Evolutionary conservation across 1,140 invertebrate genomes (phyloP).

Genomic region (Anastrepha obliqua): DNA sequence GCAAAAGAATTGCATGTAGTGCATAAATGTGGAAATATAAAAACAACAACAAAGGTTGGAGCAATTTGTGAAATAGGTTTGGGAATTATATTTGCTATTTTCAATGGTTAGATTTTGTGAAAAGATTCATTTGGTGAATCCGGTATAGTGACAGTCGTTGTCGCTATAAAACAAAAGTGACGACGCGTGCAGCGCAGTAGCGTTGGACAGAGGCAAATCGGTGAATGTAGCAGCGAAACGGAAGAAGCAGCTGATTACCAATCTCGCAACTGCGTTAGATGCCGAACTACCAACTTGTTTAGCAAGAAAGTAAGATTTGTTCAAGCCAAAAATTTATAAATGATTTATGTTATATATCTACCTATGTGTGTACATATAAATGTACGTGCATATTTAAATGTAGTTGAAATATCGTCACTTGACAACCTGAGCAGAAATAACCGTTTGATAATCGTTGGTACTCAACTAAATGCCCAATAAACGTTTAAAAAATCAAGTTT

Average conservation of each 20-base stretch:
- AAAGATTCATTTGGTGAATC: background rate
- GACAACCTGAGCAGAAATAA: background rate
- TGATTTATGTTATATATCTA: background rate
- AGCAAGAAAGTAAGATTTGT: conserved; percentile 8
- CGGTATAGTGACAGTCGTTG: background rate
- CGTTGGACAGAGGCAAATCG: background rate
- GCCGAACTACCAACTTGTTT: background rate
- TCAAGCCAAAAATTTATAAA: background rate
- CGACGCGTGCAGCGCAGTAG: background rate
- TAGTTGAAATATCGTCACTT: background rate
- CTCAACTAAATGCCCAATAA: too few species aligned
- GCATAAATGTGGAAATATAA: background rate
- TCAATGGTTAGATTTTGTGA: background rate
- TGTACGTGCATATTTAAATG: background rate
- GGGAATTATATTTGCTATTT: background rate
- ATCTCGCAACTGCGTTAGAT: background rate
- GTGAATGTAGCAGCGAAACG: background rate
- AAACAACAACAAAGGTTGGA: background rate
- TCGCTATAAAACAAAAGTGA: background rate
- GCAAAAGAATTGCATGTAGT: conserved; percentile 6
- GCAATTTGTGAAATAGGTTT: conserved; percentile 11
- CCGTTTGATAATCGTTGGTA: too few species aligned
- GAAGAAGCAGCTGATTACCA: conserved; percentile 22
- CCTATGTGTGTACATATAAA: too few species aligned
- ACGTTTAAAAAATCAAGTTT: too few species aligned